Conservation (phyloP, 2,888 invertebrate genomes). For the Sinopyrophorus schimmeli region DNA sequence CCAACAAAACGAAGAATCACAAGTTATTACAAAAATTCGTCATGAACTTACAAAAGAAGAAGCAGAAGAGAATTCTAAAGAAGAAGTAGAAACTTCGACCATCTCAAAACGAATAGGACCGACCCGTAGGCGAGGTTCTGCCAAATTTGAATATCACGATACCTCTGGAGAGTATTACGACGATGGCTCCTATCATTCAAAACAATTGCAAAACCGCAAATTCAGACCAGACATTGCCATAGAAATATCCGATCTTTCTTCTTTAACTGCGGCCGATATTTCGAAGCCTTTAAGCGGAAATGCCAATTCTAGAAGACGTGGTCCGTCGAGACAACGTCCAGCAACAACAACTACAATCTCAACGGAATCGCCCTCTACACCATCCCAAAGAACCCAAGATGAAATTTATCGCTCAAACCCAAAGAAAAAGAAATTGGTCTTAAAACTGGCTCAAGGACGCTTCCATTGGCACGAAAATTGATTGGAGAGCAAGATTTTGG, state of each 20-base stretch:
- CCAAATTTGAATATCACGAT: slow-evolving; percentile 6
- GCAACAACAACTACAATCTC: neutral
- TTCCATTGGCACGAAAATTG: slow-evolving; percentile 34
- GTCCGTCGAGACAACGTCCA: slow-evolving; percentile 9
- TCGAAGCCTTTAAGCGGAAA: slow-evolving; percentile 33
- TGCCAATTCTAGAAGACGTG: slow-evolving; percentile 10
- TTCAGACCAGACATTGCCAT: slow-evolving; percentile 48
- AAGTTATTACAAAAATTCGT: too few relatives aligned
- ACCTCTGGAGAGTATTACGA: slow-evolving; percentile 2
- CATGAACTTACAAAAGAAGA: neutral
- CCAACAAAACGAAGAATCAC: too few relatives aligned
- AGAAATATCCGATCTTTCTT: slow-evolving; percentile 58
- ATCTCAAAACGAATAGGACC: slow-evolving; percentile 1
- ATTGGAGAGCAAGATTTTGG: slow-evolving; percentile 27
- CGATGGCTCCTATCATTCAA: slow-evolving; percentile 40
- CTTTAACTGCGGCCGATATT: slow-evolving; percentile 60
- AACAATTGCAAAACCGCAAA: slow-evolving; percentile 39
- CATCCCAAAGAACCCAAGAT: slow-evolving; percentile 11
- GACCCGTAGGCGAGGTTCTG: slow-evolving; percentile 11
- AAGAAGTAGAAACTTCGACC: slow-evolving; percentile 7
- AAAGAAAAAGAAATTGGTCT: slow-evolving; percentile 11
- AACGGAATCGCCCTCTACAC: too few relatives aligned
- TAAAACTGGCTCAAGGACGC: slow-evolving; percentile 35
- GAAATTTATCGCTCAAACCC: neutral
- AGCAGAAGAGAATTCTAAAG: neutral